phyloP scores from a whole-genome alignment of 1,140 invertebrate genomes.

The Dinothrombium tinctorium region DNA sequence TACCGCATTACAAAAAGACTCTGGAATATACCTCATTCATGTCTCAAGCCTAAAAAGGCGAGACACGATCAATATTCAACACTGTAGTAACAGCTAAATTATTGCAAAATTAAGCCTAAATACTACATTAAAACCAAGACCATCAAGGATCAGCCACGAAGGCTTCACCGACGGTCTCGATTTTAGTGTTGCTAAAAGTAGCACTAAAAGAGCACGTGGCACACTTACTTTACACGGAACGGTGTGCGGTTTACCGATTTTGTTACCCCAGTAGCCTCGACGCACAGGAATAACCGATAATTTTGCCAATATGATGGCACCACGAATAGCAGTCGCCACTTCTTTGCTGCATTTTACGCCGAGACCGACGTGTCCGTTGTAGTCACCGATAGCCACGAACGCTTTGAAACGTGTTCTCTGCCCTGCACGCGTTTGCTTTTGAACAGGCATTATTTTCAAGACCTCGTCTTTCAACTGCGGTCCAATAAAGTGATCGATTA shows the following conservation, averaged over 20 bases:
- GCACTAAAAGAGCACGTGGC: slow-evolving; percentile 10
- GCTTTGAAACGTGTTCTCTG: slow-evolving; percentile 95
- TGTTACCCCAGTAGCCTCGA: slow-evolving; percentile 98
- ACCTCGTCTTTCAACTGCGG: slow-evolving; percentile 82
- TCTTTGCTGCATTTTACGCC: slow-evolving; percentile 99
- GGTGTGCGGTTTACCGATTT: slow-evolving; percentile 96
- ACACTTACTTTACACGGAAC: slow-evolving; percentile 81
- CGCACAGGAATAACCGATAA: slow-evolving; percentile 93
- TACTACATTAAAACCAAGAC: background rate
- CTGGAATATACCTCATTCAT: slow-evolving; percentile 12
- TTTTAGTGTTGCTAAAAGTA: background rate
- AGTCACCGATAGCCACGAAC: slow-evolving; percentile 82
- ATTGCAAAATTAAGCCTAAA: background rate
- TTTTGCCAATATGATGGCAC: slow-evolving; percentile 95
- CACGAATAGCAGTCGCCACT: slow-evolving; percentile 98
- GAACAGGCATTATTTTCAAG: slow-evolving; percentile 98
- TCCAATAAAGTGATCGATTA: slow-evolving; percentile 93
- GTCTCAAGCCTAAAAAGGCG: slow-evolving; percentile 2
- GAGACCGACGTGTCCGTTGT: slow-evolving; percentile 94
- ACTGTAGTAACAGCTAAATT: background rate
- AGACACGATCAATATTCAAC: slow-evolving; percentile 4
- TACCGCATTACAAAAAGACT: slow-evolving; percentile 10
- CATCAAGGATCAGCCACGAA: slow-evolving; percentile 3
- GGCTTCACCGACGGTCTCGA: background rate
- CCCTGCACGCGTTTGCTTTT: slow-evolving; percentile 98